Conservation (phyloP, 2,797 vertebrate genomes). For the Atherinosoma microstoma region DNA sequence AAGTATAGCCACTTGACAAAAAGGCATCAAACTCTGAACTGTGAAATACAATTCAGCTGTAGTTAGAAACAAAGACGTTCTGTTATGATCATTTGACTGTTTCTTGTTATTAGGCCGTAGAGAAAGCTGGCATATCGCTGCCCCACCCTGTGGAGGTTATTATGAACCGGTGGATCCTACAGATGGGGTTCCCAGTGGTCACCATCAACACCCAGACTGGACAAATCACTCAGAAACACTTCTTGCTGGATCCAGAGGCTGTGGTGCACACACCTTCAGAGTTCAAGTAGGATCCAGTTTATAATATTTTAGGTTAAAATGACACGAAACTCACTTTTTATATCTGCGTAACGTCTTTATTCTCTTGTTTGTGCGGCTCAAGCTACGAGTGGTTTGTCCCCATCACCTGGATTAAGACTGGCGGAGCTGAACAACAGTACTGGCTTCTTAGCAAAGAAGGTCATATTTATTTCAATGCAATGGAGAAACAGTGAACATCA, state of each 20-base stretch:
- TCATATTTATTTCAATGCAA: conserved; percentile 30
- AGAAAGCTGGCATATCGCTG: rapidly evolving
- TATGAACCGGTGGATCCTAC: conserved; percentile 94
- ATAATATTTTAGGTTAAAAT: neutral
- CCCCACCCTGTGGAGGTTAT: conserved; percentile 73
- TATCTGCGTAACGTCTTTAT: conserved; percentile 57
- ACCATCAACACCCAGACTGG: conserved; percentile 85
- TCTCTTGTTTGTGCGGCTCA: conserved; percentile 1
- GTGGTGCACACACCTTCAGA: conserved; percentile 80
- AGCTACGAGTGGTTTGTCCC: conserved; percentile 92
- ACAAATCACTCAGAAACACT: conserved; percentile 85
- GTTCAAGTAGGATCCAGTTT: conserved; percentile 82
- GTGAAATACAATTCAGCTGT: neutral
- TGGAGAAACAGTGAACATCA: neutral
- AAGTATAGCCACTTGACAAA: too few species aligned
- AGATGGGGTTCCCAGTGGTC: conserved; percentile 95
- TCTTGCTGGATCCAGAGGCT: conserved; percentile 85
- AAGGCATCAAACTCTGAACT: neutral
- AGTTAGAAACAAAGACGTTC: neutral
- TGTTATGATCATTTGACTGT: neutral
- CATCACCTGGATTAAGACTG: conserved; percentile 78
- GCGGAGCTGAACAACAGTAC: rapidly evolving
- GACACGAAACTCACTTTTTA: conserved; percentile 1
- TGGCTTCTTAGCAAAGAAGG: conserved; percentile 84
- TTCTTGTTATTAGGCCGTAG: conserved; percentile 74